Evolutionary conservation across 2,113 vertebrate species (phyloP), one percentile per base, ranked within the genome.

Genomic region (Noctilio leporinus): DNA sequence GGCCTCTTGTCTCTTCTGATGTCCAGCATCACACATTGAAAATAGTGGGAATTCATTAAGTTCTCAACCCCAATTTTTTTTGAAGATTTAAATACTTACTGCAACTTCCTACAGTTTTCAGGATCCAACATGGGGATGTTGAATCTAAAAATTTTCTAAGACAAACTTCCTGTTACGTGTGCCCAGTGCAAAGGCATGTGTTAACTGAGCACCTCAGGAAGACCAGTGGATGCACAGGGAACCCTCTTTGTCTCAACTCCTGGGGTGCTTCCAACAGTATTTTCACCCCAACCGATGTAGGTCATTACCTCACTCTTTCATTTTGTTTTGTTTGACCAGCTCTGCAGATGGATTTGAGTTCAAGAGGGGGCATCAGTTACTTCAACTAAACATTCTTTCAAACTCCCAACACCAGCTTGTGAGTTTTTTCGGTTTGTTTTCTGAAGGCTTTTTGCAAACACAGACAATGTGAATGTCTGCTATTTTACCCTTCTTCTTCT

Each of bases 311-410:
- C 38, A 35, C 0, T 38, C 47, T 57, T 84, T 64, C 55, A 19
- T n/a, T 82, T 86, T 73, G 86, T 88, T 93, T 82, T 88, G 88
- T 93, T 82, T 88, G 88, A 86, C 93, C 49, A 43, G 76, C 65
- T 85, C 83, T 93, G 86, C 72, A 93, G 64, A 62, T 40, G 10
- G 40, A 17, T 77, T 10, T 4, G 62, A 93, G 51, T 45, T 91
- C 64, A 73, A 75, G 6, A 51, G 24, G 22, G 62, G 10, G 8
- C 51, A 82, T 87, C 81, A 24, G 43, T 92, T 73, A 47, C 81
- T 62, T 28, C 24, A 64, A 19, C 65, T 45, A 55, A 92, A 59
- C 55, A 17, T 22, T 75, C 43, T 91, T 86, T 75, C 80, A 55
- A 47, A 73, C 43, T n/a, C 62, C 26, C 53, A 7, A 30, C 11